phyloP scores from a whole-genome alignment of 2,113 vertebrate genomes.

The Tetraodon nigroviridis region DNA sequence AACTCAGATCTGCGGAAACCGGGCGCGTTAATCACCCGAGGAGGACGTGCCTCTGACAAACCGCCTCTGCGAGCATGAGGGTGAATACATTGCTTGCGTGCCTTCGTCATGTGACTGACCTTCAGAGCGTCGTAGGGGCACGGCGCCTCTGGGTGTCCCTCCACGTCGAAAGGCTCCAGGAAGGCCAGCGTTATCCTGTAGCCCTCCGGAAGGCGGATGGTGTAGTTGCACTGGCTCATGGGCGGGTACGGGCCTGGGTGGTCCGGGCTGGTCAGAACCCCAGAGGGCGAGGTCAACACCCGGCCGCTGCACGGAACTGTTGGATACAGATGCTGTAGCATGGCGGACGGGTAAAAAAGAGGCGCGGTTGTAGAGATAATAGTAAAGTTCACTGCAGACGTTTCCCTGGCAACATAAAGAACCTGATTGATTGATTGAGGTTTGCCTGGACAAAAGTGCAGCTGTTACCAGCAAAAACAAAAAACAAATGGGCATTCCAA shows the following conservation, averaged over 20 bases:
- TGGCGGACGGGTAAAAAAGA: not conserved
- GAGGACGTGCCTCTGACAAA: constrained; percentile 33
- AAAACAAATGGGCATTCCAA: constrained; percentile 57
- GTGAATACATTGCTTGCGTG: constrained; percentile 72
- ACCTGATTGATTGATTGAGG: constrained; percentile 45
- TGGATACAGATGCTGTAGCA: not conserved
- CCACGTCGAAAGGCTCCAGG: constrained; percentile 75
- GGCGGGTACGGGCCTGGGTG: constrained; percentile 73
- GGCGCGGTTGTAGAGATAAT: constrained; percentile 12
- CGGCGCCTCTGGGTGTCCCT: constrained; percentile 65
- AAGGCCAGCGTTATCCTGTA: constrained; percentile 77
- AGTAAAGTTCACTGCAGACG: constrained; percentile 12
- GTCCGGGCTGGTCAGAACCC: constrained; percentile 74
- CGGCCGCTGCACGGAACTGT: constrained; percentile 73
- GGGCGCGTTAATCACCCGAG: constrained; percentile 41
- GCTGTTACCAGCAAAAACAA: constrained; percentile 42
- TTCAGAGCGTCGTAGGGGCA: constrained; percentile 79
- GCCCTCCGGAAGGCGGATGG: constrained; percentile 72
- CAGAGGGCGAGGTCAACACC: constrained; percentile 64
- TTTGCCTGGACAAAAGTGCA: constrained; percentile 38
- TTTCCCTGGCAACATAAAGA: constrained; percentile 34
- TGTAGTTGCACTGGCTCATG: constrained; percentile 75
- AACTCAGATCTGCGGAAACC: constrained; percentile 45
- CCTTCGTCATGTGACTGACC: constrained; percentile 62
- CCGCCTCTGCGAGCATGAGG: constrained; percentile 61